Base-by-base conservation (phyloP, 2,797 vertebrate genomes). In the Florisuga fusca region DNA sequence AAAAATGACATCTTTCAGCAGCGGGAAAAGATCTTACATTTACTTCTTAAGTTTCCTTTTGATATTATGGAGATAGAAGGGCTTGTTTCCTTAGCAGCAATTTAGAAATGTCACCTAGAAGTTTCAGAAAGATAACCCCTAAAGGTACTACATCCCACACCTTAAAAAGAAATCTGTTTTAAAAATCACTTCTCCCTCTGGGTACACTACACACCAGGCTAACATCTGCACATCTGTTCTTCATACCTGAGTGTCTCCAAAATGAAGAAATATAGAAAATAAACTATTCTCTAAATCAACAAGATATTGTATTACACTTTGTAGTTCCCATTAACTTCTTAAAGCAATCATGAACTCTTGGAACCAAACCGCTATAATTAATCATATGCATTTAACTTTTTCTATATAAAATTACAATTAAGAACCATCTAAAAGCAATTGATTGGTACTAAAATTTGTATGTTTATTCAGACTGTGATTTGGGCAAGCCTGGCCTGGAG, bases 1-100 rank as follows among this genome's bases (percentile, higher is more conserved):
- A 95, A 95, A 97, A 97, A 94, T 95, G 79, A 96, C 94, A 96
- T 96, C 96, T 98, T 96, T 96, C 96, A 96, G 94, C 88, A 89
- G 81, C 74, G 77, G 97, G 83, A 97, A 96, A 21, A 97, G 94
- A 96, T 95, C 95, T 97, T 95, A 87, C 82, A 89, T 85, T 95
- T 96, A 95, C 89, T 96, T 97, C 97, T 97, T 97, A 97, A 95
- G 84, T 41, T 96, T 97, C 89, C 80, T 97, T 95, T 95, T 88
- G 89, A 96, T 97, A 94, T 96, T 96, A 97, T 81, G 89, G 87
- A 96, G 77, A 91, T 78, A 19, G 88, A 63, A 96, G 77, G 93
- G 74, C 34, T 93, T 96, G 78, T 94, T 95, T 97, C 97, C 95
- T 97, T 96, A 95, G 88, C 95, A 96, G 95, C 94, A 80, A 91